Base-by-base conservation (phyloP, 2,113 vertebrate species). In the Gymnarchus niloticus region DNA sequence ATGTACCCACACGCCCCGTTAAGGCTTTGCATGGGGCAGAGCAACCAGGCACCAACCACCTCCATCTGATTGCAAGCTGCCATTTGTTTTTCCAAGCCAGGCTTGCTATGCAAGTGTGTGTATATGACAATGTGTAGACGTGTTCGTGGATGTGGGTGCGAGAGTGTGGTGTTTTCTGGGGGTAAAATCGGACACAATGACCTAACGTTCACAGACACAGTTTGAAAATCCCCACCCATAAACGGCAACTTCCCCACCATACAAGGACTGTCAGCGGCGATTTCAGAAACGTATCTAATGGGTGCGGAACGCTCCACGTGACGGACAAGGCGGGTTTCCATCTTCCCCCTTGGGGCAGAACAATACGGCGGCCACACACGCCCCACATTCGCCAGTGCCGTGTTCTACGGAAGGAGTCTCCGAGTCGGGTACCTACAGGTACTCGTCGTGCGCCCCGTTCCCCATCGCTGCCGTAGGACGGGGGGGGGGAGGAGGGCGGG, bases 231-330 rank as follows among this genome's bases (percentile, higher is more conserved):
- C n/a, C n/a, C n/a, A n/a, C 90, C 91, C 87, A 91, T 93, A 92
- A 93, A 91, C 91, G 87, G 87, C 87, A 88, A 90, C 88, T 89
- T 89, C 91, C 92, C 90, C 76, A 89, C 90, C 91, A 92, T 90
- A 94, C 93, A 94, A 94, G 91, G 91, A 89, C 90, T 94, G 94
- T 92, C 77, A 88, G 90, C 87, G 87, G 88, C 85, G 90, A 90
- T 91, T 88, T 90, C 87, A 86, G 85, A 84, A 57, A 37, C 81
- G 89, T 92, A 92, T 93, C 88, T 92, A 92, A 94, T 95, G 93
- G 93, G 90, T 86, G 87, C 88, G 89, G 92, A 92, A 89, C 49
- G n/a, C 87, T 89, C 85, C 61, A 86, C 82, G 21, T 93, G 93
- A 93, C 92, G 89, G 89, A 91, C 92, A 92, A 86, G 89, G 85